Evolutionary conservation across 2,113 vertebrate species (phyloP).

Genomic region (Cebus imitator): DNA sequence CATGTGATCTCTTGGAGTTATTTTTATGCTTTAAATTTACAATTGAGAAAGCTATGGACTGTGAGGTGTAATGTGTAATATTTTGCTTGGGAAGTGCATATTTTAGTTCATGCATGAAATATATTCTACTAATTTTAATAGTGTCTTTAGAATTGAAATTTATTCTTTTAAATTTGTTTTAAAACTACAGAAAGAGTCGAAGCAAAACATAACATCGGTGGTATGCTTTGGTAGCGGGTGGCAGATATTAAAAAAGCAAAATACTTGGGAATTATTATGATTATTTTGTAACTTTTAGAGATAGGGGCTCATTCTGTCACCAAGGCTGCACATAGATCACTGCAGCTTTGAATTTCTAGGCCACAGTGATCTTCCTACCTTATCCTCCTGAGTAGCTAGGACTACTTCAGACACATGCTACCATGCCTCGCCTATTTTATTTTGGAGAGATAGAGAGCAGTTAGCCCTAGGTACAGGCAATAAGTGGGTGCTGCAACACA

Average conservation of each 20-base stretch:
- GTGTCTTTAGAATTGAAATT: not conserved
- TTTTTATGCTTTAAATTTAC: conserved; percentile 12
- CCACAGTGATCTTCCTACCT: no score
- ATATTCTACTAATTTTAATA: not conserved
- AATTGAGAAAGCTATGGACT: not conserved
- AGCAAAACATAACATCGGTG: not conserved
- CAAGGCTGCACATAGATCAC: no score
- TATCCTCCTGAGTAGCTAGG: no score
- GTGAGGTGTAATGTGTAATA: not conserved
- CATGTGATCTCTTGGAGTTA: not conserved
- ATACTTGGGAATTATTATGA: not conserved
- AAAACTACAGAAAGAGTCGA: not conserved
- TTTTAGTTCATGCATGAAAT: not conserved
- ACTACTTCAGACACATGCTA: no score
- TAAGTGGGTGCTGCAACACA: no score
- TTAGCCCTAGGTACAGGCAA: no score
- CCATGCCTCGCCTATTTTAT: no score
- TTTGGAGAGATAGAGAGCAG: no score
- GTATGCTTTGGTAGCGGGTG: not conserved
- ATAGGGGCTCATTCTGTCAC: no score
- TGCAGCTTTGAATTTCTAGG: no score
- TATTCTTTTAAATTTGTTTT: conserved; percentile 8
- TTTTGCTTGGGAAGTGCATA: not conserved
- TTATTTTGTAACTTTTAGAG: no score
- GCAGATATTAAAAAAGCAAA: not conserved